These are phyloP conservation scores for Lathamus discolor DNA, from an alignment of 2,113 vertebrate species.

Conservation along the genomic window DNA sequence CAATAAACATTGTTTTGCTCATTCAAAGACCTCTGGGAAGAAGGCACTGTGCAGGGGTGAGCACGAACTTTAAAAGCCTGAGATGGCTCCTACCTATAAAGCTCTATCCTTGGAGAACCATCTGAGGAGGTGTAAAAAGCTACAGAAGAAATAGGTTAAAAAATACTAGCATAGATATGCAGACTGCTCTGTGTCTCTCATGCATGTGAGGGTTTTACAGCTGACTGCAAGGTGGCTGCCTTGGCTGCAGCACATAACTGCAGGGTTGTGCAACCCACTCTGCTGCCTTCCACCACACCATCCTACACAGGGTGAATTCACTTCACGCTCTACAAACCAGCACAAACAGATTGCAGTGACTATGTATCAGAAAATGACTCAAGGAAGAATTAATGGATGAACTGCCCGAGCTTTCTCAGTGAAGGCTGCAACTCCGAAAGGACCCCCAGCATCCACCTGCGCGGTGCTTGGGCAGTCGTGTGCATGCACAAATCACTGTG, in stretches of 20 bases:
- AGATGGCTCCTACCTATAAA: not conserved
- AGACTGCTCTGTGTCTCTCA: not conserved
- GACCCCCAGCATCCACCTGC: accelerated
- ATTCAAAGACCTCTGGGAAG: not conserved
- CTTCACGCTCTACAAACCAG: not conserved
- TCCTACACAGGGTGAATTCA: not conserved
- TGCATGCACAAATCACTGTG: not conserved
- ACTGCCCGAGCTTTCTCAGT: not conserved
- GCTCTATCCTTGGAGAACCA: not conserved
- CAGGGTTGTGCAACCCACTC: not conserved
- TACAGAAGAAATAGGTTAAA: not conserved
- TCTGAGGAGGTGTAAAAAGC: not conserved
- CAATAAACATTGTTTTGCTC: not conserved
- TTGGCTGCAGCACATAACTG: not conserved
- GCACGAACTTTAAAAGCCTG: not conserved
- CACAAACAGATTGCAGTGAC: not conserved
- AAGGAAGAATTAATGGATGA: not conserved
- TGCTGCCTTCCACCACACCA: not conserved
- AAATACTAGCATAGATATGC: not conserved
- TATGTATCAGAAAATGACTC: not conserved
- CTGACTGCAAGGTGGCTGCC: not conserved
- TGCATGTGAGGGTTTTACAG: not conserved
- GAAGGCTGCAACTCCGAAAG: not conserved
- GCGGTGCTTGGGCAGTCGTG: accelerated
- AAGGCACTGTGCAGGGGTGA: not conserved